These are phyloP conservation scores for Arbacia lixula DNA, from an alignment of 53 echinoderm and acorn worm species.

Conservation along the genomic window DNA sequence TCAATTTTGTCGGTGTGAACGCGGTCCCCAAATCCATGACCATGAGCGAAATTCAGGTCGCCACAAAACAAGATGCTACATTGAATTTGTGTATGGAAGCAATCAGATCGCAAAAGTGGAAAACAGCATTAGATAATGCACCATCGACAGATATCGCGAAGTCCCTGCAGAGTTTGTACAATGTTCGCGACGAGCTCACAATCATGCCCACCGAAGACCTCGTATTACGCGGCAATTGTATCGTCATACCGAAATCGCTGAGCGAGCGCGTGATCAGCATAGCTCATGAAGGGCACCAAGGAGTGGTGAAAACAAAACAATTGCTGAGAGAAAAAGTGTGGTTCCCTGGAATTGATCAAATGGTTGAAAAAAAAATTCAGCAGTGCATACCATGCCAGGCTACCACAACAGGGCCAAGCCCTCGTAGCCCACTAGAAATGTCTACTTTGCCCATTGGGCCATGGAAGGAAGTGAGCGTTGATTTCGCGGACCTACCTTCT, in stretches of 20 bases:
- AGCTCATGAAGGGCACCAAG: slow-evolving; percentile 78
- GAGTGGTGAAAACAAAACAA: slow-evolving; percentile 71
- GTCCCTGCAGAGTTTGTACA: slow-evolving; percentile 28
- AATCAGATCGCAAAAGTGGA: slow-evolving; percentile 36
- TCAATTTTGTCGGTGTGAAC: slow-evolving; percentile 55
- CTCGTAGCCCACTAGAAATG: slow-evolving; percentile 69
- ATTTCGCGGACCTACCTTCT: slow-evolving; percentile 67
- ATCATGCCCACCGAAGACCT: slow-evolving; percentile 38
- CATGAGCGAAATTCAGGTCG: slow-evolving; percentile 7
- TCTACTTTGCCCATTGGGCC: slow-evolving; percentile 55
- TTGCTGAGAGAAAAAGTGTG: slow-evolving; percentile 69
- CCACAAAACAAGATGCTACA: not conserved
- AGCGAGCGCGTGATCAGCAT: slow-evolving; percentile 55
- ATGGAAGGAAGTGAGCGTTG: slow-evolving; percentile 77
- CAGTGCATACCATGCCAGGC: slow-evolving; percentile 74
- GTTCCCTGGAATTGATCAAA: slow-evolving; percentile 73
- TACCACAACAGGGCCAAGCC: too few species aligned
- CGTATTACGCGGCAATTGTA: slow-evolving; percentile 64
- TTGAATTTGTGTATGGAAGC: slow-evolving; percentile 48
- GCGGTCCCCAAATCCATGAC: slow-evolving; percentile 56
- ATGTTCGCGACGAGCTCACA: slow-evolving; percentile 59
- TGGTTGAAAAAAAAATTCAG: slow-evolving; percentile 50
- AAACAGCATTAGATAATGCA: not conserved
- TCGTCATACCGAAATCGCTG: slow-evolving; percentile 56
- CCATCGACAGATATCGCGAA: too few species aligned